Conservation (phyloP, 2,888 invertebrate species). For the Archips xylosteana region DNA sequence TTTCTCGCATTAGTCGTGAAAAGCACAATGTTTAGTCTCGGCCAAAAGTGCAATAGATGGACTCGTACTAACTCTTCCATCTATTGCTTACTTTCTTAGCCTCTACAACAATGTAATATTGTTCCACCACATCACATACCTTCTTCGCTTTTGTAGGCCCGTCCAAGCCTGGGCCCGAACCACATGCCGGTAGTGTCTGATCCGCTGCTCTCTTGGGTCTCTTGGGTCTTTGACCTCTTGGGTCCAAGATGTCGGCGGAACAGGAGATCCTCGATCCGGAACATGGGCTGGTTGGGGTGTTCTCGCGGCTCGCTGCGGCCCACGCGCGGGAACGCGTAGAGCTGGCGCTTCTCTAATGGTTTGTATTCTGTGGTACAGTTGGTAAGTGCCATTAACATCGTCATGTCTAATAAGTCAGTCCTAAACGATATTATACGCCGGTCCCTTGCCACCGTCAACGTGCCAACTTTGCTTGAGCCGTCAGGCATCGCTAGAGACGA, state of each 20-base stretch:
- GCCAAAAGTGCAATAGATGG: too few relatives aligned
- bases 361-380: constrained; percentile 59
- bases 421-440: too few relatives aligned
- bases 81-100: too few relatives aligned
- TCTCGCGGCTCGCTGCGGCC: constrained; percentile 60
- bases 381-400: not conserved
- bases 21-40: too few relatives aligned
- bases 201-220: constrained; percentile 49
- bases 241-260: constrained; percentile 46
- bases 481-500: too few relatives aligned
- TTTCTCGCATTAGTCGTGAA: too few relatives aligned
- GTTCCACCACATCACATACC: constrained; percentile 50
- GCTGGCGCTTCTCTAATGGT: constrained; percentile 65
- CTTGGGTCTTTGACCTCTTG: constrained; percentile 42
- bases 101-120: too few relatives aligned
- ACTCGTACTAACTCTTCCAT: too few relatives aligned
- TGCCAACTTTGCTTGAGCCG: too few relatives aligned
- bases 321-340: constrained; percentile 77
- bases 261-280: constrained; percentile 49
- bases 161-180: constrained; percentile 89
- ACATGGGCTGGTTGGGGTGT: constrained; percentile 42
- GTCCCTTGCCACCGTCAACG: too few relatives aligned
- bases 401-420: too few relatives aligned
- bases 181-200: constrained; percentile 80
- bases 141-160: constrained; percentile 72